These are phyloP conservation scores for Apodemia zela DNA, from an alignment of 2,888 invertebrate genomes.

Conservation along the genomic window DNA sequence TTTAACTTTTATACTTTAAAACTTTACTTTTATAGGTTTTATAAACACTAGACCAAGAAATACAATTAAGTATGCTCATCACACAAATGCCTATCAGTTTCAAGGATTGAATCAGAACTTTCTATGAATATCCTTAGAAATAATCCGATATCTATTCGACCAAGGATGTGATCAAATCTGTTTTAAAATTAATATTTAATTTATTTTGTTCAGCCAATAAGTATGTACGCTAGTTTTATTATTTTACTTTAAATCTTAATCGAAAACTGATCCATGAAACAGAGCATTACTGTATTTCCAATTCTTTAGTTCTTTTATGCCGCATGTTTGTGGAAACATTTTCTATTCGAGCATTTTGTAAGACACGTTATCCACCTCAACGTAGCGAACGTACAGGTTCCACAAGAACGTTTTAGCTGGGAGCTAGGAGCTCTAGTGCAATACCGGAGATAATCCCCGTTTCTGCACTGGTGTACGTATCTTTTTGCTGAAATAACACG, in stretches of 20 bases:
- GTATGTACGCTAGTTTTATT: no score
- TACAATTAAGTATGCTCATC: no score
- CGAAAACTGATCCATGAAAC: slow-evolving; percentile 2
- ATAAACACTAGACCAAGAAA: no score
- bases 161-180: no score
- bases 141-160: no score
- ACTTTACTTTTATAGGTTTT: no score
- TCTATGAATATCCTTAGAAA: no score
- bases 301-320: slow-evolving; percentile 31
- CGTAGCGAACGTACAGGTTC: slow-evolving; percentile 33
- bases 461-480: slow-evolving; percentile 44
- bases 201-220: no score
- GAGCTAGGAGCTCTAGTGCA: slow-evolving; percentile 37
- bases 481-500: slow-evolving; percentile 26
- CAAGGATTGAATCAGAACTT: no score
- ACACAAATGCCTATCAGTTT: no score
- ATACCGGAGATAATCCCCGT: slow-evolving; percentile 54
- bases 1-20: no score
- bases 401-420: slow-evolving; percentile 48
- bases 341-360: slow-evolving; percentile 31
- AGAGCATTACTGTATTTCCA: slow-evolving; percentile 30
- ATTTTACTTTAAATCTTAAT: background rate
- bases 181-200: no score
- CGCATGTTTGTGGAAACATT: slow-evolving; percentile 31
- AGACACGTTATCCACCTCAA: slow-evolving; percentile 47